Conservation (phyloP, 2,797 vertebrate species). For the Mionectes olivaceus region DNA sequence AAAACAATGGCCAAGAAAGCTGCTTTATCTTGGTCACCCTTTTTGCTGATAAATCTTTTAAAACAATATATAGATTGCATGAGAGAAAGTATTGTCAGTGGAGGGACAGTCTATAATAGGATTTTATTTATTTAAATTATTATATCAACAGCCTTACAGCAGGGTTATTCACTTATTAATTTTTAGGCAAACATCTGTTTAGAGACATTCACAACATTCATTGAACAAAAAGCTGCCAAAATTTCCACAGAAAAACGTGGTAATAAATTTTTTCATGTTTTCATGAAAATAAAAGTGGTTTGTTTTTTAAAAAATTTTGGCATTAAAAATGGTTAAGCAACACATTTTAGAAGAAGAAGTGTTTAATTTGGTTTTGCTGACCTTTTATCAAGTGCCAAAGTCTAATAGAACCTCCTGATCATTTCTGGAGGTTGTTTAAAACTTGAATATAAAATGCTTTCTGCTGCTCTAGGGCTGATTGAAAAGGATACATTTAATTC, state of each 20-base stretch:
- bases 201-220: background rate
- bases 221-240: background rate
- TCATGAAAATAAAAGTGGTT: background rate
- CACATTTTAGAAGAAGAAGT: background rate
- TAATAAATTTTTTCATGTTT: background rate
- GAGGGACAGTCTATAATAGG: background rate
- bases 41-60: background rate
- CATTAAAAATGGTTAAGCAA: background rate
- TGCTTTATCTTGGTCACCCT: background rate
- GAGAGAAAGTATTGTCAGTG: background rate
- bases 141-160: background rate
- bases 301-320: background rate
- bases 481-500: background rate
- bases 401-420: background rate
- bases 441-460: background rate
- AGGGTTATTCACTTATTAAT: background rate
- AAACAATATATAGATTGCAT: background rate
- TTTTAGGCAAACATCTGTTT: background rate
- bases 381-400: background rate
- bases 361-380: background rate
- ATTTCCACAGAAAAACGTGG: background rate
- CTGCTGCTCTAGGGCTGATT: background rate
- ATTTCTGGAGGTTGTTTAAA: conserved; percentile 31
- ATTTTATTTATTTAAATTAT: background rate
- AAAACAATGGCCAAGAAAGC: background rate